phyloP scores from a whole-genome alignment of 2,797 vertebrate species.

The Halcyon badia region DNA sequence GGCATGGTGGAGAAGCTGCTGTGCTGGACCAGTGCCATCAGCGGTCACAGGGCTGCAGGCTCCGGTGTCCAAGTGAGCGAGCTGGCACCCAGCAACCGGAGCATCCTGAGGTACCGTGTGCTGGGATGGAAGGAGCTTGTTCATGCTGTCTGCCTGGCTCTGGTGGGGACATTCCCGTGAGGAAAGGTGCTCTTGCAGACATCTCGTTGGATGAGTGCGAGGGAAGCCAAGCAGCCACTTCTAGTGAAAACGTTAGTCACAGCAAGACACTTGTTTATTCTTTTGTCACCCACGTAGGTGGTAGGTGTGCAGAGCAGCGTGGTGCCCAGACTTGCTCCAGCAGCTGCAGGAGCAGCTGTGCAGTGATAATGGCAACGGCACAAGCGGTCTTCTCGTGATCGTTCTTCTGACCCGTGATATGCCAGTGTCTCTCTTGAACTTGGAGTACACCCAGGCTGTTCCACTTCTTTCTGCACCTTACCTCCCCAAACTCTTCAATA shows the following conservation, averaged over 20 bases:
- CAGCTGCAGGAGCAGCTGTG: background rate
- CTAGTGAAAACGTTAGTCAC: background rate
- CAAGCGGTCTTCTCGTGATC: background rate
- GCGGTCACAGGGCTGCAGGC: background rate
- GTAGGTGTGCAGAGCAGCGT: background rate
- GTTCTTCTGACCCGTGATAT: background rate
- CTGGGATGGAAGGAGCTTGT: background rate
- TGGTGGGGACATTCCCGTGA: background rate
- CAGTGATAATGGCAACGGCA: background rate
- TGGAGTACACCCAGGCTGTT: background rate
- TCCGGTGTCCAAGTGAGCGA: background rate
- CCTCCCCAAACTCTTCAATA: background rate
- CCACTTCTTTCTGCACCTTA: background rate
- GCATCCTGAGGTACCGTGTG: background rate
- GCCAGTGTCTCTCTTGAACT: background rate
- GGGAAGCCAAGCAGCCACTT: background rate
- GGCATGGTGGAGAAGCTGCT: background rate
- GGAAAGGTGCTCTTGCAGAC: background rate
- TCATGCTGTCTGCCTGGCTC: background rate
- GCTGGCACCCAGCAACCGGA: background rate
- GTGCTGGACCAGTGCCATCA: background rate
- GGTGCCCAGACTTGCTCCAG: background rate
- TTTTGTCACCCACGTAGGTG: rapidly evolving
- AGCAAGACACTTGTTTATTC: background rate
- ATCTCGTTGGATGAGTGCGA: rapidly evolving